Evolutionary conservation across 35 echinoderm and acorn worm species (phyloP), one percentile per base, ranked within the genome.

Genomic region (Nesometra sesokonis): DNA sequence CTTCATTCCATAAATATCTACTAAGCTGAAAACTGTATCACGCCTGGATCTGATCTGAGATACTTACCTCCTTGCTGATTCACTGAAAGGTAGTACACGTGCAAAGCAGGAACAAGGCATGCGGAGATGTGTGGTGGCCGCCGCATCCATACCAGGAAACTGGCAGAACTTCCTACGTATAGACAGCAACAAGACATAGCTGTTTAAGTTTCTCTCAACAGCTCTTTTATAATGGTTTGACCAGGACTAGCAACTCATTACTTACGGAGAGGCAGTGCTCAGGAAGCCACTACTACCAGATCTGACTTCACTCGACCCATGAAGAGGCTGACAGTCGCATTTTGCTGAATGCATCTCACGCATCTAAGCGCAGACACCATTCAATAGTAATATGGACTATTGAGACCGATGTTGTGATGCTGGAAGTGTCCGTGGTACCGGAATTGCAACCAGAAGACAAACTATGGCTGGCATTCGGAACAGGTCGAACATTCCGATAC

Each of bases 281-380:
- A 43, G 86, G 46, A 37, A 36, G 43, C 80, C 90, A 0, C 19
- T n/a, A 0, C 34, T 17, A 30, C 32, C 32, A n/a, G 38, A 91
- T 7, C 13, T 78, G 9, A 31, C 43, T 35, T 0, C 11, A 13
- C 79, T 91, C 81, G 21, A 30, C 85, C 78, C 90, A 91, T 34
- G 90, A 91, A 80, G 90, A 91, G 57, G 85, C 89, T 5, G 90
- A 91, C 33, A 83, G 76, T 27, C 79, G 86, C 7, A 88, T 91
- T 39, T 36, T 88, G 17, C 29, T 91, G 36, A 85, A 92, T 82
- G 81, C 47, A 37, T 34, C 79, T 21, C 29, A 88, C 82, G 78
- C 86, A 9, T 36, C 31, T 9, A 0, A 84, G 7, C 77, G 88
- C 8, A 81, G 81, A 17, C 86, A 31, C 38, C 30, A 32, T 0